Evolutionary conservation across 2,888 invertebrate genomes (phyloP).

Genomic region (Formica aserva): DNA sequence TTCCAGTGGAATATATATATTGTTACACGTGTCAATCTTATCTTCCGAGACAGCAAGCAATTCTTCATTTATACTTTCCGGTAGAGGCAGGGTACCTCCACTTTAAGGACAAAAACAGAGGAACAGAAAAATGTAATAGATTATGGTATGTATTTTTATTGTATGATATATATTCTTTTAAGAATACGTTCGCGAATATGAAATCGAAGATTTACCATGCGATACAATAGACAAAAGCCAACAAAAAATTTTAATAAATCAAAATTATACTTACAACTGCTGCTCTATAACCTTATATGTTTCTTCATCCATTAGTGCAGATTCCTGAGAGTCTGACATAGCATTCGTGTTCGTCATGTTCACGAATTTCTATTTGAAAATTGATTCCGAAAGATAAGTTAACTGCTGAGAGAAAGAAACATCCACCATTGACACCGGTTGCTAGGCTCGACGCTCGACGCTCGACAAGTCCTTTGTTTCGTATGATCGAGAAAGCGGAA

Average conservation of each 20-base stretch:
- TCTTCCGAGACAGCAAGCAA: constrained; percentile 20
- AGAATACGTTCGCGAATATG: no score
- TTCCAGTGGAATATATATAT: not conserved
- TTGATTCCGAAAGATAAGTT: not conserved
- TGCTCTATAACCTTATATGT: not conserved
- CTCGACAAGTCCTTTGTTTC: no score
- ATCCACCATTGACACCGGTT: no score
- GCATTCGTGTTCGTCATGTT: not conserved
- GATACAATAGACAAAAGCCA: not conserved
- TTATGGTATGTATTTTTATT: not conserved
- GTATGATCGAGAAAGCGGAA: no score
- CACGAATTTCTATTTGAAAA: not conserved
- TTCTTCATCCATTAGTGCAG: not conserved
- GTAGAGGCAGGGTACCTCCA: not conserved
- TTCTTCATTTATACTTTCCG: not conserved
- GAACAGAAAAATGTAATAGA: not conserved
- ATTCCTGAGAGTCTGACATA: not conserved
- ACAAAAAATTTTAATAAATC: not conserved
- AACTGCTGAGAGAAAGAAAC: no score
- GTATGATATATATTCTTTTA: not conserved
- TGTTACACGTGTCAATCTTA: constrained; percentile 38
- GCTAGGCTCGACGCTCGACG: no score
- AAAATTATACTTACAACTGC: constrained; percentile 10
- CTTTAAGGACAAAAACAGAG: not conserved
- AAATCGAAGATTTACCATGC: not conserved